These are phyloP conservation scores for Brachypalpus laphriformis DNA, from an alignment of 2,888 invertebrate species.

Conservation along the genomic window DNA sequence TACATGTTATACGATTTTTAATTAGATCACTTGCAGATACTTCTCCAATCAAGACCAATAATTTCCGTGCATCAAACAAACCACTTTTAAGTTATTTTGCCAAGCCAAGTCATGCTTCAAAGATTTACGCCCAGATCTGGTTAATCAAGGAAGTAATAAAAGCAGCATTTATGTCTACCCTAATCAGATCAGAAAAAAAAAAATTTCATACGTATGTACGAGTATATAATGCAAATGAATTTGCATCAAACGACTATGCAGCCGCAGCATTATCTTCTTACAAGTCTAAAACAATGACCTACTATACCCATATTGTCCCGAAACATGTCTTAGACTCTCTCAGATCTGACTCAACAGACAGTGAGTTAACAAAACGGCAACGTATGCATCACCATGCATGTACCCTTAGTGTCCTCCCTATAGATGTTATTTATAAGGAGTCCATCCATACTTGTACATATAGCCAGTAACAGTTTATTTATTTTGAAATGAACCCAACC, in stretches of 20 bases:
- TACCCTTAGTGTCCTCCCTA: slow-evolving; percentile 33
- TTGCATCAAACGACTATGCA: slow-evolving; percentile 35
- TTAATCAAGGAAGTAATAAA: slow-evolving; percentile 60
- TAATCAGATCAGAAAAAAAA: slow-evolving; percentile 47
- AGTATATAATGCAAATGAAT: slow-evolving; percentile 19
- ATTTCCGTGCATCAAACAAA: neutral
- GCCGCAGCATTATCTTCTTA: slow-evolving; percentile 39
- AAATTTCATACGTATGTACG: slow-evolving; percentile 14
- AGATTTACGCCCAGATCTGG: slow-evolving; percentile 33
- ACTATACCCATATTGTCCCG: slow-evolving; percentile 53
- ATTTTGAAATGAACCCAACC: slow-evolving; percentile 33
- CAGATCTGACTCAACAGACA: slow-evolving; percentile 39
- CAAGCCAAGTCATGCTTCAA: slow-evolving; percentile 8
- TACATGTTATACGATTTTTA: too few relatives aligned
- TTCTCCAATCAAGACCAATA: neutral
- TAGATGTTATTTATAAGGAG: slow-evolving; percentile 22
- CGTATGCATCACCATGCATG: neutral
- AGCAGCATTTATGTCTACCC: slow-evolving; percentile 48
- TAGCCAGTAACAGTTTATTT: slow-evolving; percentile 46
- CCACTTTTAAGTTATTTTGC: neutral
- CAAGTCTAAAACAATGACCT: slow-evolving; percentile 57
- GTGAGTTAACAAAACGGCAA: slow-evolving; percentile 47
- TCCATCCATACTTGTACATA: slow-evolving; percentile 7
- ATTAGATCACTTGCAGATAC: neutral
- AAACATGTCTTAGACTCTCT: slow-evolving; percentile 22